Percentiles rank a stretch among this genome's conserved stretches.
phyloP scores from a whole-genome alignment of 2,888 invertebrate genomes.

The Gortyna flavago region DNA sequence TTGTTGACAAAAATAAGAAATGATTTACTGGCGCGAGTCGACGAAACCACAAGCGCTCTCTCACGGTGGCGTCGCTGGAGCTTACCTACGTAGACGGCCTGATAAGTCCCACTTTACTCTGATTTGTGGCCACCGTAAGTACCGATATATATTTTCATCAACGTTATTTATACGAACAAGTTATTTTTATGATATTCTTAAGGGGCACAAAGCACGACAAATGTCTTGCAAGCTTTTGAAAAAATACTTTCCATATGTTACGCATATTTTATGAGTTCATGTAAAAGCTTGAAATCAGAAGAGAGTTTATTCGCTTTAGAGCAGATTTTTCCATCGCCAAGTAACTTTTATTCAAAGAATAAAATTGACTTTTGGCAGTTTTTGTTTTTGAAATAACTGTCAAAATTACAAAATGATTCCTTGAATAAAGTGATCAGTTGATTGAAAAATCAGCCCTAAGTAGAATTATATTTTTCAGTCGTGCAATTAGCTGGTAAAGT shows the following conservation, averaged over 20 bases:
- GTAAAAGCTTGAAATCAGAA: slow-evolving; percentile 23
- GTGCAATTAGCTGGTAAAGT: neutral
- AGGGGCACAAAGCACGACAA: slow-evolving; percentile 77
- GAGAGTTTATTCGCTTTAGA: slow-evolving; percentile 14
- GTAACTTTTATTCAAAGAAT: too few species aligned
- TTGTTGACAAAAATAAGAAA: slow-evolving; percentile 66
- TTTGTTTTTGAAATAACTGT: too few species aligned
- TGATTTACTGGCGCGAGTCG: slow-evolving; percentile 54
- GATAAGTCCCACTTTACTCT: slow-evolving; percentile 77
- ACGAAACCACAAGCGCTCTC: slow-evolving; percentile 57
- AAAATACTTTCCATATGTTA: slow-evolving; percentile 79
- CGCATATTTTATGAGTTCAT: slow-evolving; percentile 65
- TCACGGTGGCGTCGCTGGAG: slow-evolving; percentile 64
- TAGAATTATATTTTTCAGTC: slow-evolving; percentile 4
- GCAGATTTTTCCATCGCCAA: too few species aligned
- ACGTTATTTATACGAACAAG: slow-evolving; percentile 81
- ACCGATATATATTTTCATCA: slow-evolving; percentile 81
- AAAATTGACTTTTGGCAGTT: too few species aligned
- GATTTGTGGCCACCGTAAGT: slow-evolving; percentile 80
- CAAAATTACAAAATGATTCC: too few species aligned
- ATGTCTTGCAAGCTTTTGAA: slow-evolving; percentile 79
- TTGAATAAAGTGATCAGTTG: too few species aligned
- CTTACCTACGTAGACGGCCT: slow-evolving; percentile 72
- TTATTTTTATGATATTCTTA: slow-evolving; percentile 82
- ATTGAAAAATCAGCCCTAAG: too few species aligned